phyloP scores from a whole-genome alignment of 2,888 invertebrate genomes.

The Drosophila tripunctata region DNA sequence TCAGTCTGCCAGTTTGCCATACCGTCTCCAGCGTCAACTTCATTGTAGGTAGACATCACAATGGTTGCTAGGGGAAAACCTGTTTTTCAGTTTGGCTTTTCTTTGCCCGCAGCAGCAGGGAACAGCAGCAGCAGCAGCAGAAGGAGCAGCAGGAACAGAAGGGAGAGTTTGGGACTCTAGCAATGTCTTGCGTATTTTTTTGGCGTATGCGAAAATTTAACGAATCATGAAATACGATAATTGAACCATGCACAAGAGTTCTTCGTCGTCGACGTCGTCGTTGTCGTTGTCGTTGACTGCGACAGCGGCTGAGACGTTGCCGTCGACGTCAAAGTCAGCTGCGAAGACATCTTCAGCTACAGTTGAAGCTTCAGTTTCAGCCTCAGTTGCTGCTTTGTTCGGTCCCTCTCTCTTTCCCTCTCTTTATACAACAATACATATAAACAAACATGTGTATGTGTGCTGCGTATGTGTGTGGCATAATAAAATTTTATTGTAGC shows the following conservation, averaged over 20 bases:
- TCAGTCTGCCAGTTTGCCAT: conserved; percentile 43
- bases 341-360: conserved; percentile 48
- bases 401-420: conserved; percentile 15
- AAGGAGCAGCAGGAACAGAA: background rate
- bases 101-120: conserved; percentile 43
- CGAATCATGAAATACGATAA: conserved; percentile 84
- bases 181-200: conserved; percentile 66
- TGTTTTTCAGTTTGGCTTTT: conserved; percentile 71
- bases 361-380: conserved; percentile 50
- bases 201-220: conserved; percentile 82
- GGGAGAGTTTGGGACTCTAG: conserved; percentile 12
- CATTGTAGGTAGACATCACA: conserved; percentile 72
- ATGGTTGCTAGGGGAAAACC: conserved; percentile 78
- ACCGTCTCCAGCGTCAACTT: conserved; percentile 43
- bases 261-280: conserved; percentile 49
- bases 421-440: background rate
- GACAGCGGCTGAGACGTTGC: conserved; percentile 19
- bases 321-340: conserved; percentile 12
- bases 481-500: conserved; percentile 79
- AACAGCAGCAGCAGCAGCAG: background rate
- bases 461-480: conserved; percentile 71
- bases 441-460: conserved; percentile 16
- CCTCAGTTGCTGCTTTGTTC: conserved; percentile 56
- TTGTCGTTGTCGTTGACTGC: conserved; percentile 4
- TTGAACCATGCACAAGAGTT: conserved; percentile 83